These are phyloP conservation scores for Buteo buteo DNA, from an alignment of 2,113 vertebrate genomes.

Conservation along the genomic window DNA sequence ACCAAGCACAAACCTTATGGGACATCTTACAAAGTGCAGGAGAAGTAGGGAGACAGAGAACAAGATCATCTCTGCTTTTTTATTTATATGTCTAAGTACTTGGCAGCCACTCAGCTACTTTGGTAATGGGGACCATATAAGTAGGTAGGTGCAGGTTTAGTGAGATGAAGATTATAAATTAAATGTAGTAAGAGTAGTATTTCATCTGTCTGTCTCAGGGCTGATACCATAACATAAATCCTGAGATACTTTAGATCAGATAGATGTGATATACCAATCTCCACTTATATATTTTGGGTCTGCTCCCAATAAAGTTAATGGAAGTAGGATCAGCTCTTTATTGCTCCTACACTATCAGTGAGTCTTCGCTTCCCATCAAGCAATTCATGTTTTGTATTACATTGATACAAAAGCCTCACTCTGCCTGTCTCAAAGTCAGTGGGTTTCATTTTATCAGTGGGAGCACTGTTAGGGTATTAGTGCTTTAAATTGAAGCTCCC, in stretches of 20 bases:
- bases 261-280: slow-evolving; percentile 41
- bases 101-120: slow-evolving; percentile 35
- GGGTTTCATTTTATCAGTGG: background rate
- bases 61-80: background rate
- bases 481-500: background rate
- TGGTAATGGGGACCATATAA: slow-evolving; percentile 15
- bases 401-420: background rate
- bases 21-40: background rate
- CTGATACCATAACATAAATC: slow-evolving; percentile 48
- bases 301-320: slow-evolving; percentile 62
- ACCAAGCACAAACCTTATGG: background rate
- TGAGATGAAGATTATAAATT: slow-evolving; percentile 55
- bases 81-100: slow-evolving; percentile 13
- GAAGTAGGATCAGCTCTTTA: slow-evolving; percentile 53
- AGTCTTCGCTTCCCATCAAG: background rate
- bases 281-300: slow-evolving; percentile 46
- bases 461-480: background rate
- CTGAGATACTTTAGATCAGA: slow-evolving; percentile 42
- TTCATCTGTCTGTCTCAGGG: slow-evolving; percentile 22
- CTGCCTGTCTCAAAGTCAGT: background rate
- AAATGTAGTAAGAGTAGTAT: slow-evolving; percentile 24
- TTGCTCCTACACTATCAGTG: background rate
- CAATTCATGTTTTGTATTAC: background rate
- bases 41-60: background rate
- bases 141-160: slow-evolving; percentile 6